These are phyloP conservation scores for Teleiodes luculella DNA, from an alignment of 2,888 invertebrate genomes.

Conservation along the genomic window DNA sequence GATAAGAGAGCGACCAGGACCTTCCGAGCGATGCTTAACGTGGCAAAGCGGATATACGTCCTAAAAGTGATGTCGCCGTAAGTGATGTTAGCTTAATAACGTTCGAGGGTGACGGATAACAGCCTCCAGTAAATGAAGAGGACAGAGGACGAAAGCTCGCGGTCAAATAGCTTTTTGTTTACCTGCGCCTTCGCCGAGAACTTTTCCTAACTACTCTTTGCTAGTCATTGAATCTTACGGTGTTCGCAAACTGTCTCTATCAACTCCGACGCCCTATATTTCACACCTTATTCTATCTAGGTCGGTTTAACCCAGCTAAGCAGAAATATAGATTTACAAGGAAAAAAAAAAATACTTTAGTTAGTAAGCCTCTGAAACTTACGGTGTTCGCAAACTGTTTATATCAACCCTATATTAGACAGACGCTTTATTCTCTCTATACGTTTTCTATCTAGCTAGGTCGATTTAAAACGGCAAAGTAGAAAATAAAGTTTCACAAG, in stretches of 20 bases:
- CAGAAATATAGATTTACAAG: too few relatives aligned
- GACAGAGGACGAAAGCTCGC: slow-evolving; percentile 17
- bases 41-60: slow-evolving; percentile 47
- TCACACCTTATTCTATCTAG: too few relatives aligned
- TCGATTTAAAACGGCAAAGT: too few relatives aligned
- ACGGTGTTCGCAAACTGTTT: background rate
- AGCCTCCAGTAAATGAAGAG: slow-evolving; percentile 22
- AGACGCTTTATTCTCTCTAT: too few relatives aligned
- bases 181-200: slow-evolving; percentile 7
- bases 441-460: too few relatives aligned
- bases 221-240: background rate
- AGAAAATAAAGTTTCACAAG: background rate
- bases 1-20: slow-evolving; percentile 40
- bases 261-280: too few relatives aligned
- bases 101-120: slow-evolving; percentile 29
- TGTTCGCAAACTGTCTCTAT: background rate
- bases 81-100: slow-evolving; percentile 40
- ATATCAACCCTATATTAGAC: too few relatives aligned
- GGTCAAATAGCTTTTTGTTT: slow-evolving; percentile 28
- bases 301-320: too few relatives aligned
- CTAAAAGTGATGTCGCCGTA: slow-evolving; percentile 49
- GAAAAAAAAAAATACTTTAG: too few relatives aligned
- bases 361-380: background rate
- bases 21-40: slow-evolving; percentile 38
- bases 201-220: slow-evolving; percentile 9